Conservation (phyloP, 2,888 invertebrate genomes). For the Conops quadrifasciatus region DNA sequence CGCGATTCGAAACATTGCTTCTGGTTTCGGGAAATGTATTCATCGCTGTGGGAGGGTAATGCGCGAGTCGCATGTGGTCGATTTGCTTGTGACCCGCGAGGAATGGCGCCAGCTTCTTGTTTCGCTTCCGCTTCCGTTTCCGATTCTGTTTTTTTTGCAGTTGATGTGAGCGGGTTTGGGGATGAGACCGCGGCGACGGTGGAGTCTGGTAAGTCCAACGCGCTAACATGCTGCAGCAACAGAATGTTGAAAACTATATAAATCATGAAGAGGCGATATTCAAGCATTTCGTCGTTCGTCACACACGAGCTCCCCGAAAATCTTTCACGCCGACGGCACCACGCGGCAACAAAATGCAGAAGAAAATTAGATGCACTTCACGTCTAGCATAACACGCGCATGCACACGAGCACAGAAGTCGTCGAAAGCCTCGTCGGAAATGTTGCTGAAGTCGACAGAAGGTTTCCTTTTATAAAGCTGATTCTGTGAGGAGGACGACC, state of each 20-base stretch:
- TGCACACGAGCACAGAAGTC: slow-evolving; percentile 3
- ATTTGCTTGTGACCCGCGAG: background rate
- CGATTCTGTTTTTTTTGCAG: background rate
- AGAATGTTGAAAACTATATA: background rate
- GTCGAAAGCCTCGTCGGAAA: slow-evolving; percentile 11
- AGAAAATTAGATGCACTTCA: background rate
- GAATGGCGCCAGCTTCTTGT: slow-evolving; percentile 1
- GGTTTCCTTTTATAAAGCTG: slow-evolving; percentile 22
- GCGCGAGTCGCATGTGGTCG: slow-evolving; percentile 5
- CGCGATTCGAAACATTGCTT: slow-evolving; percentile 57
- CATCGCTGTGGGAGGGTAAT: slow-evolving; percentile 52
- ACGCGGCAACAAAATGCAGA: background rate
- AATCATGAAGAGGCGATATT: background rate
- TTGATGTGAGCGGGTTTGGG: background rate
- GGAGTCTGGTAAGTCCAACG: slow-evolving; percentile 11
- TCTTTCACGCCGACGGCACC: too few species aligned
- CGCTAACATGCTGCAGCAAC: background rate
- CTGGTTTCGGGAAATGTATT: slow-evolving; percentile 58
- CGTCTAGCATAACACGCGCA: background rate
- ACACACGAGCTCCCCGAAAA: background rate
- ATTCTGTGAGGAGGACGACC: background rate
- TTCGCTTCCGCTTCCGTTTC: slow-evolving; percentile 24
- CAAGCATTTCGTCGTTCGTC: background rate
- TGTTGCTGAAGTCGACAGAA: background rate
- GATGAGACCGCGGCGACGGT: slow-evolving; percentile 23